Base-by-base conservation (phyloP, 2,888 invertebrate genomes). In the Hyposoter dolosus region DNA sequence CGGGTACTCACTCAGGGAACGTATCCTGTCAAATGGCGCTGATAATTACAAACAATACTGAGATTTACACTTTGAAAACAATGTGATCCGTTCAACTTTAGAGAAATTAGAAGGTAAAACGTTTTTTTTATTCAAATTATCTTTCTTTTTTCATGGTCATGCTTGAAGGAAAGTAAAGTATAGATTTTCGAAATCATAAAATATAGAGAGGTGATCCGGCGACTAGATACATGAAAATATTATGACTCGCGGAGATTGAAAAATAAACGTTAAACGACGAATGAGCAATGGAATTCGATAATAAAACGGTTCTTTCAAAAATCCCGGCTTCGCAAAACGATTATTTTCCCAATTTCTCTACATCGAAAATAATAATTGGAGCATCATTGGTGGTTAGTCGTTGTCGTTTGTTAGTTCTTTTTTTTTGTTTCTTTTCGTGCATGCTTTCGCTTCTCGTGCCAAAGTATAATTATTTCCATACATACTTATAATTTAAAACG, bases 1-100 rank as follows among this genome's bases (percentile, higher is more conserved):
- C 93, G 93, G 93, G 92, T 93, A 93, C 93, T 93, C 93, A 93
- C 93, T 93, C 93, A 93, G 93, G 93, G 93, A 93, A 93, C 93
- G 92, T 92, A 92, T 93, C 93, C 93, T 93, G 93, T 93, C 93
- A 93, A 93, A 93, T 93, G 93, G 93, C 93, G 93, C 93, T 93
- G 93, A 93, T 93, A 93, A 93, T 93, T 93, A 93, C 91, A 93
- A 93, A 93, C 93, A 93, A 93, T 93, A 93, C 93, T 93, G 93
- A 93, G 93, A 92, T 93, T 93, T 93, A 93, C 92, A 93, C 92
- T 93, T 93, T 93, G 93, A 93, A 93, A 93, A 92, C 68, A 91
- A 93, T 93, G 92, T 93, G 92, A 92, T 91, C 77, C 74, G 83
- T 83, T 80, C 32, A 81, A 83, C 77, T 86, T 86, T 65, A 86